Evolutionary conservation across 2,888 invertebrate species (phyloP).

Genomic region (Julus scanicus): DNA sequence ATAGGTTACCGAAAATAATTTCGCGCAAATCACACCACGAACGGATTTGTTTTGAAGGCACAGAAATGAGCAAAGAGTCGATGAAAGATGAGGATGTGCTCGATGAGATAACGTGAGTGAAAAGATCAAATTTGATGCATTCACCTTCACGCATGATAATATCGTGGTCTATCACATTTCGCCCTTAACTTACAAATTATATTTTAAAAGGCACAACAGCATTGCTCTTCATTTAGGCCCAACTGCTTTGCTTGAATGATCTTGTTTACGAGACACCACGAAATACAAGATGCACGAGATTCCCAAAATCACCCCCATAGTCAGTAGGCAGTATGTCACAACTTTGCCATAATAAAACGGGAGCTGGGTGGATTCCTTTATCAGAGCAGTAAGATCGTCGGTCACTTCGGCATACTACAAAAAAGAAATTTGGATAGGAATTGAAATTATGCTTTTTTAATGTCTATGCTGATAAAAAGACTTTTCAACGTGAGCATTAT

Average conservation of each 20-base stretch:
- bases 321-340: conserved; percentile 51
- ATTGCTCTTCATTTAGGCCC: conserved; percentile 35
- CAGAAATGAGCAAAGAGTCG: neutral
- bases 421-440: neutral
- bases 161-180: conserved; percentile 30
- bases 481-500: too few species aligned
- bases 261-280: conserved; percentile 41
- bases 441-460: neutral
- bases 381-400: neutral
- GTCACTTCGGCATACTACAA: conserved; percentile 16
- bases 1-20: neutral
- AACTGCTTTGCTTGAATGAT: conserved; percentile 48
- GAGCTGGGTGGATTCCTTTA: conserved; percentile 10
- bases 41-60: conserved; percentile 33
- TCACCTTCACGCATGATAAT: neutral
- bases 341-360: conserved; percentile 53
- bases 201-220: neutral
- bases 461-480: too few species aligned
- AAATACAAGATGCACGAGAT: conserved; percentile 51
- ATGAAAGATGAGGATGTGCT: neutral
- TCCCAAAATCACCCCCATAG: conserved; percentile 52
- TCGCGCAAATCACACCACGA: conserved; percentile 7
- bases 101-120: neutral
- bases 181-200: neutral
- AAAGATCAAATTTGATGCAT: neutral